Evolutionary conservation across 2,113 vertebrate genomes (phyloP).

Genomic region (Oxyruncus cristatus): DNA sequence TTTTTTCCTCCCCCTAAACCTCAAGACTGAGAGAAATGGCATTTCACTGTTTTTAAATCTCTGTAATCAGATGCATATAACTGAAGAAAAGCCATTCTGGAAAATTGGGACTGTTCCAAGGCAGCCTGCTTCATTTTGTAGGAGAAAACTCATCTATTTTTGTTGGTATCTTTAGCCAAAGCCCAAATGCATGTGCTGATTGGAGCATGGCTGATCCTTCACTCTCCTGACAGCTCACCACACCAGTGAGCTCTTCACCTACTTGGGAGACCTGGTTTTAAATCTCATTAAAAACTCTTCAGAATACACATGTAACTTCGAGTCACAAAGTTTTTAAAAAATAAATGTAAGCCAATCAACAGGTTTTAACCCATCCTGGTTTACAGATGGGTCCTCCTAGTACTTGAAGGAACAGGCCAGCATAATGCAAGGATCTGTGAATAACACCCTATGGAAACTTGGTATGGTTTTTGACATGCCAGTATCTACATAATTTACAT

Average conservation of each 20-base stretch:
- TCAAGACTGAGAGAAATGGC: background rate
- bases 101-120: background rate
- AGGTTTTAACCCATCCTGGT: background rate
- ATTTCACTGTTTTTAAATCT: background rate
- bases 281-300: background rate
- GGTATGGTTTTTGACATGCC: background rate
- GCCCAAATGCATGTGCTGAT: no score
- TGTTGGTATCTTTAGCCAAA: background rate
- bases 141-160: background rate
- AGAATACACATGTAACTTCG: background rate
- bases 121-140: background rate
- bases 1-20: accelerated
- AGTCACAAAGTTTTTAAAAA: background rate
- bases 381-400: background rate
- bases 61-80: background rate
- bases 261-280: background rate
- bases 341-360: background rate
- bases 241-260: background rate
- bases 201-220: background rate
- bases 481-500: background rate
- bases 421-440: background rate
- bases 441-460: background rate
- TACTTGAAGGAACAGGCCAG: background rate
- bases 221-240: background rate
- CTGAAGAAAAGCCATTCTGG: background rate